phyloP scores from a whole-genome alignment of 2,797 vertebrate genomes.

The Allobates femoralis region DNA sequence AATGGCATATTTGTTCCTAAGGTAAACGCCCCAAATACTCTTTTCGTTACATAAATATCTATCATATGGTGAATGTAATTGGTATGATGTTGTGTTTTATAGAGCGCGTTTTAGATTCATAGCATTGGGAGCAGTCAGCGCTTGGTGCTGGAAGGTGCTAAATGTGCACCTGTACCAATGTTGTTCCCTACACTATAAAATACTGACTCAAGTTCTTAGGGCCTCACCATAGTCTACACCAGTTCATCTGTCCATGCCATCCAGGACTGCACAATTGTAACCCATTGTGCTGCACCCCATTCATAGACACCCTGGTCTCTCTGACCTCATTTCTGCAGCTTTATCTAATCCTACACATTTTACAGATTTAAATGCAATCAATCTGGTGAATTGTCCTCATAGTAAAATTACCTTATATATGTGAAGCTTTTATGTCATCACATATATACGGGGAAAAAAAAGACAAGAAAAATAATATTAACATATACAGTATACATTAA shows the following conservation, averaged over 20 bases:
- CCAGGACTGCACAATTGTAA: constrained; percentile 56
- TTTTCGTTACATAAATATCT: too few species aligned
- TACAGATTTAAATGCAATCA: constrained; percentile 54
- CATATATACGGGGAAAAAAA: background rate
- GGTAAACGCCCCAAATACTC: too few species aligned
- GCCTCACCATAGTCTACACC: constrained; percentile 42
- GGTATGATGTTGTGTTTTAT: background rate
- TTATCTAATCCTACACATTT: constrained; percentile 53
- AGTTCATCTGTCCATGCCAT: constrained; percentile 43
- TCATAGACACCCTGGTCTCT: constrained; percentile 39
- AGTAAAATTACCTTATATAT: constrained; percentile 20
- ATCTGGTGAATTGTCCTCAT: constrained; percentile 28
- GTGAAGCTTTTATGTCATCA: constrained; percentile 2
- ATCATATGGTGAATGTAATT: background rate
- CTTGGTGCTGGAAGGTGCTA: background rate
- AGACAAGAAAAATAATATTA: background rate
- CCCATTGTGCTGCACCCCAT: constrained; percentile 52
- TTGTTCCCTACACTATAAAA: constrained; percentile 57
- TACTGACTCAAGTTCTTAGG: constrained; percentile 50
- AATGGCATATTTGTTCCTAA: constrained; percentile 33
- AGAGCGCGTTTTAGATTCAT: background rate
- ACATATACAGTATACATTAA: background rate
- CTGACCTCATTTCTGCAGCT: constrained; percentile 67
- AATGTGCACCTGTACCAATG: constrained; percentile 32
- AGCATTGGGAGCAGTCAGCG: background rate